Evolutionary conservation across 2,113 vertebrate genomes (phyloP).

Genomic region (Neolamprologus sp.): DNA sequence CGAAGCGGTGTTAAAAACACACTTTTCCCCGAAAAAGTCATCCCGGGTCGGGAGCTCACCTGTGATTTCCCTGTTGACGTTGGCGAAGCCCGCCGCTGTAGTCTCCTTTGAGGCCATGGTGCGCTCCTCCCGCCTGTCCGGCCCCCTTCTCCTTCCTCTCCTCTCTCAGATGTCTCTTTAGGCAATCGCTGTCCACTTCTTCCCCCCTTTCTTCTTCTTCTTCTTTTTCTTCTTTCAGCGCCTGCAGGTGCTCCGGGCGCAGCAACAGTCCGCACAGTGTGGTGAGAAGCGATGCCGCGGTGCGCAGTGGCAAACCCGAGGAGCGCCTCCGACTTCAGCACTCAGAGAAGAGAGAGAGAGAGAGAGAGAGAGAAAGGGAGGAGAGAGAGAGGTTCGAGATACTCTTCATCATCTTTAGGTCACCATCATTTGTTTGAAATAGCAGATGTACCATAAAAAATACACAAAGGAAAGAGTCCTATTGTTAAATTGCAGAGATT

Average conservation of each 20-base stretch:
- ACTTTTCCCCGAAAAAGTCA: neutral
- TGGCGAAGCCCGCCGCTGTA: conserved; percentile 46
- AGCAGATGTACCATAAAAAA: neutral
- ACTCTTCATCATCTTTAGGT: neutral
- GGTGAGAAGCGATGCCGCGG: conserved; percentile 18
- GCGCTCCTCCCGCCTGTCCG: conserved; percentile 12
- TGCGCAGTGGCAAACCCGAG: conserved; percentile 47
- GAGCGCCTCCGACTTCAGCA: conserved; percentile 47
- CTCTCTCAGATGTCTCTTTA: neutral
- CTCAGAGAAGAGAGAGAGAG: neutral
- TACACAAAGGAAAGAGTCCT: neutral
- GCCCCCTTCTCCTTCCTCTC: conserved; percentile 10
- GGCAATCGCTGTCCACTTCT: neutral
- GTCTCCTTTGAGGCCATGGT: conserved; percentile 70
- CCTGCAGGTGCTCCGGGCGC: conserved; percentile 12
- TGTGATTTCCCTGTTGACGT: conserved; percentile 71
- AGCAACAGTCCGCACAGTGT: conserved; percentile 26
- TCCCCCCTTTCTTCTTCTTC: neutral
- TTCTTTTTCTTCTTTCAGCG: neutral
- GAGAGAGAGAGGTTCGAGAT: neutral
- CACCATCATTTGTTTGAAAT: neutral
- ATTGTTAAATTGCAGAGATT: neutral
- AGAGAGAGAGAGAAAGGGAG: neutral
- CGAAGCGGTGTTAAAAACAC: neutral
- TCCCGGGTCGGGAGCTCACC: conserved; percentile 40